Evolutionary conservation across 2,797 vertebrate species (phyloP).

Genomic region (Cryptoblepharus egeriae): DNA sequence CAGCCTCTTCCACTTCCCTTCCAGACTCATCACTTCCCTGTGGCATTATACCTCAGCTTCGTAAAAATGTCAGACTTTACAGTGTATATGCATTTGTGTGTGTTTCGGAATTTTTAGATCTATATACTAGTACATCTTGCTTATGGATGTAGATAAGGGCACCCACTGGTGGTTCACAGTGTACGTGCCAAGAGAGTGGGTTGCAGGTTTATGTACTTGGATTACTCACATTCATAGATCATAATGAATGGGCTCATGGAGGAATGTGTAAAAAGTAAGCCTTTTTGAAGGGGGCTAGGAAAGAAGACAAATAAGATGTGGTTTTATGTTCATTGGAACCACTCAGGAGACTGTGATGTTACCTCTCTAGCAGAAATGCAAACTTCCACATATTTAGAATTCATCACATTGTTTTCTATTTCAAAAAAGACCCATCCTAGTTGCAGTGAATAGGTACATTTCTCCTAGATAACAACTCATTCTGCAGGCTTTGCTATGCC

Average conservation of each 20-base stretch:
- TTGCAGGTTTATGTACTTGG: neutral
- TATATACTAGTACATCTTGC: neutral
- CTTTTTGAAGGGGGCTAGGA: neutral
- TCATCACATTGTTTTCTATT: no score
- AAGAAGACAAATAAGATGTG: neutral
- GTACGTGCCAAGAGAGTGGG: neutral
- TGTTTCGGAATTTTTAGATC: neutral
- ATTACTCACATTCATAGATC: neutral
- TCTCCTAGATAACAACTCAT: no score
- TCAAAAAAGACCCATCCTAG: no score
- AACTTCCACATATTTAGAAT: neutral
- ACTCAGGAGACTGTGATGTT: neutral
- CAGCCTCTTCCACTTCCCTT: neutral
- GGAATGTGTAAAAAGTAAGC: neutral
- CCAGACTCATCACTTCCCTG: neutral
- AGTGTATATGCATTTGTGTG: neutral
- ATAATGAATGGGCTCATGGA: slow-evolving; percentile 5
- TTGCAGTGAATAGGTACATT: no score
- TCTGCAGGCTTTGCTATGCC: no score
- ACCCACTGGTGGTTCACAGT: neutral
- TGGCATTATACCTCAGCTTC: neutral
- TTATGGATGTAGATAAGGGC: neutral
- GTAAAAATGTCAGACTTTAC: neutral
- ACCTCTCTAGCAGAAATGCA: neutral
- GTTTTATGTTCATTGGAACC: neutral